These are phyloP conservation scores for Upupa epops DNA, from an alignment of 2,113 vertebrate species.

Conservation along the genomic window DNA sequence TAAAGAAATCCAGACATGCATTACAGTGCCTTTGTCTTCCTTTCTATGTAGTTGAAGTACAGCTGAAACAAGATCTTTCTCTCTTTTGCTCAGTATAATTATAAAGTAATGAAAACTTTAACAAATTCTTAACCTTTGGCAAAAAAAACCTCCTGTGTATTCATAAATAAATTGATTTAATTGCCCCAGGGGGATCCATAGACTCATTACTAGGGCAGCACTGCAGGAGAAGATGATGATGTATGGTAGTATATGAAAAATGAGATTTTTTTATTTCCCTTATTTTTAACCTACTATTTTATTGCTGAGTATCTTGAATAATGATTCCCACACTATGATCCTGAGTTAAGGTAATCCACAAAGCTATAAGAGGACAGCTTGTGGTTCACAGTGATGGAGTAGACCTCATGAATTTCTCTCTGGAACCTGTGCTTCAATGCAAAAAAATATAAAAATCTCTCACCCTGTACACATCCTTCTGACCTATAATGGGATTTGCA, in stretches of 20 bases:
- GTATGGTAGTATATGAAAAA: background rate
- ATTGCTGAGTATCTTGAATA: background rate
- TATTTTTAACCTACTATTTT: background rate
- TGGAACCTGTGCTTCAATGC: rapidly evolving
- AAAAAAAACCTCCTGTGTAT: background rate
- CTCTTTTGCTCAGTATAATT: background rate
- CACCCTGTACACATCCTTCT: background rate
- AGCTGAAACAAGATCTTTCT: background rate
- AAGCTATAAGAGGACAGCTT: background rate
- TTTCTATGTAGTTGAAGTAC: background rate
- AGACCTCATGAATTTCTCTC: background rate
- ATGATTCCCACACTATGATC: background rate
- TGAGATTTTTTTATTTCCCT: background rate
- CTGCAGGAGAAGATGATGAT: background rate
- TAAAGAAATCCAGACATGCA: background rate
- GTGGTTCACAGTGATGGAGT: rapidly evolving
- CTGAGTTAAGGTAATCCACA: background rate
- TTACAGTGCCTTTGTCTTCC: background rate
- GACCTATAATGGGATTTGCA: background rate
- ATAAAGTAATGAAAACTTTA: background rate
- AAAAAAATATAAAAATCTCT: background rate
- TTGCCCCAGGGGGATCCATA: background rate
- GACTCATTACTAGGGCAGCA: background rate
- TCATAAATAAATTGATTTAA: background rate
- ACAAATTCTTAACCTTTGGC: background rate